Evolutionary conservation across 2,888 invertebrate genomes (phyloP).

Genomic region (Pterostichus niger): DNA sequence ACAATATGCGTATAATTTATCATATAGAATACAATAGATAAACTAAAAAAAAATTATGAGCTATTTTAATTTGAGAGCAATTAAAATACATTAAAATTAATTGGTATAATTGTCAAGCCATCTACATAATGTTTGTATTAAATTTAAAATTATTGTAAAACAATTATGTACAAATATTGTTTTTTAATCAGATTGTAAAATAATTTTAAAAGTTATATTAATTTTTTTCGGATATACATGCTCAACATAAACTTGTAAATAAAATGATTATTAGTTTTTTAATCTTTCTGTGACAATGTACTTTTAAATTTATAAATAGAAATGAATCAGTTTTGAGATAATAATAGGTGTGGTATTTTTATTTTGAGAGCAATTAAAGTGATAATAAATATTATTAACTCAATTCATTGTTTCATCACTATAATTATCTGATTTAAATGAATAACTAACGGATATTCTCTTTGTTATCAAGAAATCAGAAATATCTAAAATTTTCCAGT

Average conservation of each 20-base stretch:
- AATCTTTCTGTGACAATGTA: neutral
- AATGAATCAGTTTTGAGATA: conserved; percentile 25
- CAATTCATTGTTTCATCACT: too few relatives aligned
- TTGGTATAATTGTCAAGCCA: too few relatives aligned
- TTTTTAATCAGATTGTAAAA: too few relatives aligned
- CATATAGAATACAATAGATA: too few relatives aligned
- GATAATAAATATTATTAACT: neutral
- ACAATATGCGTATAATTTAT: too few relatives aligned
- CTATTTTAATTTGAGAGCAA: too few relatives aligned
- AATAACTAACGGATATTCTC: conserved; percentile 12
- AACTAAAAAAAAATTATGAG: too few relatives aligned
- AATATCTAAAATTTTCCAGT: conserved; percentile 27
- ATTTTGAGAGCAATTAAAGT: conserved; percentile 11
- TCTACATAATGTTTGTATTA: too few relatives aligned
- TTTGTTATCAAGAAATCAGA: conserved; percentile 4
- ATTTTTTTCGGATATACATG: too few relatives aligned
- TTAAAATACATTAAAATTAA: too few relatives aligned
- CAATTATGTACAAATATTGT: too few relatives aligned
- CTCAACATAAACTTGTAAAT: neutral
- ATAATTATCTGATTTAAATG: conserved; percentile 5
- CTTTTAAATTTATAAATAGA: conserved; percentile 10
- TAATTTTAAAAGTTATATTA: neutral
- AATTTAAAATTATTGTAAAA: too few relatives aligned
- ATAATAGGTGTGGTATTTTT: conserved; percentile 37
- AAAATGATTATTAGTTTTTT: neutral